Conservation (phyloP, 2,113 vertebrate genomes). For the Zapus hudsonius region DNA sequence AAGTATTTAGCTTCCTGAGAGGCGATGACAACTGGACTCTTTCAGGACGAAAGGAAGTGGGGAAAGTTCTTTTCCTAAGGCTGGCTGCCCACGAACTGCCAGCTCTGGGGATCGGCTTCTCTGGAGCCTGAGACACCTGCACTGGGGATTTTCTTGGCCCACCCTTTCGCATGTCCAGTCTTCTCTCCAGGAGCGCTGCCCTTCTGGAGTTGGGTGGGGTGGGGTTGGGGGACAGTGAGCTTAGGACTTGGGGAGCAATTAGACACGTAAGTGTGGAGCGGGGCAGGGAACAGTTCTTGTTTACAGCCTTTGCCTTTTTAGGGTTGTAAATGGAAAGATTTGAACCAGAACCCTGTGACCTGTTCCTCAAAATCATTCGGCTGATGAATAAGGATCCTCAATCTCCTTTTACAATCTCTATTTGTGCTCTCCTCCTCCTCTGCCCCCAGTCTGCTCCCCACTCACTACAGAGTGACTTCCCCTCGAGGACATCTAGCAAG, state of each 20-base stretch:
- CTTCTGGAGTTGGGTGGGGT: not conserved
- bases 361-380: slow-evolving; percentile 46
- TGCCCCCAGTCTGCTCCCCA: not conserved
- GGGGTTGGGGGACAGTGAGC: not conserved
- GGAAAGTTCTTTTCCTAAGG: slow-evolving; percentile 8
- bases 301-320: not conserved
- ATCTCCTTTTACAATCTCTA: not conserved
- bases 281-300: not conserved
- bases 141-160: not conserved
- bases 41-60: slow-evolving; percentile 5
- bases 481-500: not conserved
- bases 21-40: not conserved
- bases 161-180: not conserved
- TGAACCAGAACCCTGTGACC: not conserved
- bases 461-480: not conserved
- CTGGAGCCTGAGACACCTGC: no score
- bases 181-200: not conserved
- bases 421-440: not conserved
- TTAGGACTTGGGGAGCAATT: slow-evolving; percentile 1
- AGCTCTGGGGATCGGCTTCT: no score
- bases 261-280: not conserved
- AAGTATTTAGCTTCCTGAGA: slow-evolving; percentile 35
- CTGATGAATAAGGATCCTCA: not conserved
- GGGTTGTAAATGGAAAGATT: slow-evolving; percentile 15
- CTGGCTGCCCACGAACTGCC: not conserved